A percentile compares a stretch with the other conserved stretches of the same genome.
Evolutionary conservation across 2,113 vertebrate species (phyloP).

Genomic region (Nymphicus hollandicus): DNA sequence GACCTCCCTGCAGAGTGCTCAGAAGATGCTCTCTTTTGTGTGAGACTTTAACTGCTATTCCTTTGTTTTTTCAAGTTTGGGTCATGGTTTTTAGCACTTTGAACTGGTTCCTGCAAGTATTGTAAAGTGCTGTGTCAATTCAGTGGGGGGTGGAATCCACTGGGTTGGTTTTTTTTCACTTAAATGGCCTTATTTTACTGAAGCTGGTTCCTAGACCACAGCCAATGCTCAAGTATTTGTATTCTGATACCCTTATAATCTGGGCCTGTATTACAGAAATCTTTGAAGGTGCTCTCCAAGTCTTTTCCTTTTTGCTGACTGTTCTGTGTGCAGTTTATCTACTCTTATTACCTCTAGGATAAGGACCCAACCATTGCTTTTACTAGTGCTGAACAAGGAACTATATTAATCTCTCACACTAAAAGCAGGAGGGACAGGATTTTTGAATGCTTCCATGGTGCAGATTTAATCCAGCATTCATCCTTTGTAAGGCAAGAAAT

Average conservation of each 20-base stretch:
- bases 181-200: not conserved
- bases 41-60: not conserved
- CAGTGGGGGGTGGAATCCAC: not conserved
- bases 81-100: not conserved
- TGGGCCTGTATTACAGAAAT: not conserved
- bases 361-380: not conserved
- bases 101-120: not conserved
- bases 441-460: not conserved
- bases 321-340: not conserved
- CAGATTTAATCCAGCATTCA: not conserved
- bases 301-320: not conserved
- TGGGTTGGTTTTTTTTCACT: not conserved
- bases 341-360: not conserved
- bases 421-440: not conserved
- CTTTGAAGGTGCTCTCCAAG: not conserved
- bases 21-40: not conserved
- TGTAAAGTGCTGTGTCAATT: not conserved
- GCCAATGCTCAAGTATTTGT: not conserved
- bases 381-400: not conserved
- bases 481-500: not conserved
- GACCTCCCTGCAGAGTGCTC: not conserved
- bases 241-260: not conserved
- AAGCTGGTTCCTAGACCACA: not conserved
- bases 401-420: not conserved
- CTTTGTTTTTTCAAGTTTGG: not conserved